Evolutionary conservation across 2,113 vertebrate species (phyloP).

Genomic region (Albula goreensis): DNA sequence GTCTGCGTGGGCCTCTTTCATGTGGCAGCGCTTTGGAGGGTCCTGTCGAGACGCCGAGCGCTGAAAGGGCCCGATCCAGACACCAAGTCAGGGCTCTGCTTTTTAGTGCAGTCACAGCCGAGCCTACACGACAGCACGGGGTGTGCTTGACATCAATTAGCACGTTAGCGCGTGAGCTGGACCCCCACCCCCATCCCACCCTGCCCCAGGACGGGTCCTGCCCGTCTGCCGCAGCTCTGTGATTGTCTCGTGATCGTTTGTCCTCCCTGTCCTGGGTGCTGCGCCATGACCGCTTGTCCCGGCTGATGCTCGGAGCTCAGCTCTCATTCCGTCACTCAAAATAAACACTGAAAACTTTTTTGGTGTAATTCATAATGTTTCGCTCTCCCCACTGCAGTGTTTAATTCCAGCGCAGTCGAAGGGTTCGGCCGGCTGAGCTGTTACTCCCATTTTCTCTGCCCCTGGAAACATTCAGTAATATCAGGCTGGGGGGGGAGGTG

Average conservation of each 20-base stretch:
- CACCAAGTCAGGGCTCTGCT: conserved; percentile 33
- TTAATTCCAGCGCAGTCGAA: background rate
- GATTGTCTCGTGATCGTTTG: no score
- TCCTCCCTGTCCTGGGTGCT: no score
- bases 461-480: background rate
- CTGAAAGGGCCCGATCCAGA: conserved; percentile 43
- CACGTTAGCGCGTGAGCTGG: conserved; percentile 49
- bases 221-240: no score
- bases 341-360: background rate
- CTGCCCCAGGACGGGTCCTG: background rate
- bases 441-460: background rate
- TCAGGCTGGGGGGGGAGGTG: background rate
- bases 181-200: conserved; percentile 31
- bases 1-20: conserved; percentile 60
- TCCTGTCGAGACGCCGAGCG: conserved; percentile 56
- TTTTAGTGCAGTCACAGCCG: conserved; percentile 28
- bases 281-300: no score
- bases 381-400: background rate
- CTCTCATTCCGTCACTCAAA: background rate
- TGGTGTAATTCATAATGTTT: background rate
- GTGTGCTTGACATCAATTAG: conserved; percentile 65
- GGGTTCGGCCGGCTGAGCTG: background rate
- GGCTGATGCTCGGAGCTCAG: background rate
- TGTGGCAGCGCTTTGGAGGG: conserved; percentile 47
- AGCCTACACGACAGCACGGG: conserved; percentile 50